Conservation (phyloP, 2,888 invertebrate genomes). For the Netelia virgata region DNA sequence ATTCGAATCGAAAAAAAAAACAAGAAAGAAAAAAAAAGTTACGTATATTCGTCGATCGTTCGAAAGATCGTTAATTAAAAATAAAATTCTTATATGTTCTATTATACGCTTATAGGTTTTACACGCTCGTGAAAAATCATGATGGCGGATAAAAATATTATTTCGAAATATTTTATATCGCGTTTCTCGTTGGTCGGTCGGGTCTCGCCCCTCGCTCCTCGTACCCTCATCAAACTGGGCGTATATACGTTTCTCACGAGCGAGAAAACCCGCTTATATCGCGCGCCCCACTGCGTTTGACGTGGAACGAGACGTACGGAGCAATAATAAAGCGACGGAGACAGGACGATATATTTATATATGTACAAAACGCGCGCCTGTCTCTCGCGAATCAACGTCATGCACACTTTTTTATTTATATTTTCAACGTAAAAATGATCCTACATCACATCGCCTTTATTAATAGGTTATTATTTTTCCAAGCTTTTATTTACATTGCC, state of each 20-base stretch:
- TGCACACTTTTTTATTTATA: constrained; percentile 43
- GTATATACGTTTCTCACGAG: not conserved
- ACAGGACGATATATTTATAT: constrained; percentile 5
- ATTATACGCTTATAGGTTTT: no score
- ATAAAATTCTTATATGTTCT: no score
- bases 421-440: constrained; percentile 9
- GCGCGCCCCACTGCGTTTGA: constrained; percentile 60
- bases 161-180: no score
- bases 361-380: constrained; percentile 28
- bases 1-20: no score
- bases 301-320: constrained; percentile 66
- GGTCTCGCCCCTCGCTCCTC: no score
- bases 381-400: constrained; percentile 51
- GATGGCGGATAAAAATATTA: no score
- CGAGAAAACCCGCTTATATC: constrained; percentile 20
- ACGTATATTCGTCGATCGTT: no score
- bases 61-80: no score
- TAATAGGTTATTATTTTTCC: not conserved
- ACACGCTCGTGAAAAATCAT: no score
- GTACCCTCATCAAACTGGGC: no score
- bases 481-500: not conserved
- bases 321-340: constrained; percentile 63
- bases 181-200: no score
- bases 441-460: constrained; percentile 18
- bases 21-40: no score